These are phyloP conservation scores for Porites australiensis DNA, from an alignment of 64 coral and sea anemone species.

Conservation along the genomic window DNA sequence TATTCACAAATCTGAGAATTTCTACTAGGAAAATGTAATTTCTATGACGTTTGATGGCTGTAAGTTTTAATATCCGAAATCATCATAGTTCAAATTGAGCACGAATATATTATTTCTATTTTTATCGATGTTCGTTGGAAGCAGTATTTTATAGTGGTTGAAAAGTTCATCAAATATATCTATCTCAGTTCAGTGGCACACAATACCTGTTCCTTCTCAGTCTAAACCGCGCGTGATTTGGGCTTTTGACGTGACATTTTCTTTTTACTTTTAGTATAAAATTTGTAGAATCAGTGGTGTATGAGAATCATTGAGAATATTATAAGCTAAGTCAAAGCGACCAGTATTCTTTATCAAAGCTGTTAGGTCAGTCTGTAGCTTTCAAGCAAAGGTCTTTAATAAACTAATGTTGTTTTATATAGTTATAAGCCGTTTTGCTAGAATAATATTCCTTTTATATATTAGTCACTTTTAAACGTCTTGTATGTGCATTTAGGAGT, in stretches of 20 bases:
- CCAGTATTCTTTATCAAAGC: no score
- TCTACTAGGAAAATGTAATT: not conserved
- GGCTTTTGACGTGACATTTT: not conserved
- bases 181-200: no score
- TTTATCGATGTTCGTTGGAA: not conserved
- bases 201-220: no score
- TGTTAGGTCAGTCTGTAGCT: no score
- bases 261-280: not conserved
- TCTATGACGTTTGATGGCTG: not conserved
- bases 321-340: no score
- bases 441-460: not conserved
- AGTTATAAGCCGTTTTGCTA: not conserved
- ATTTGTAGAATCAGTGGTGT: no score
- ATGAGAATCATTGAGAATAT: no score
- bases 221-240: not conserved
- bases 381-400: not conserved
- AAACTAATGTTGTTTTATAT: no score
- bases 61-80: not conserved
- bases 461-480: not conserved
- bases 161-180: not conserved
- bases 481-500: not conserved
- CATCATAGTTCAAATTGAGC: not conserved
- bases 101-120: not conserved
- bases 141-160: not conserved
- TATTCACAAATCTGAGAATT: not conserved